These are phyloP conservation scores for Smittia aterrima DNA, from an alignment of 2,888 invertebrate species.

Conservation along the genomic window DNA sequence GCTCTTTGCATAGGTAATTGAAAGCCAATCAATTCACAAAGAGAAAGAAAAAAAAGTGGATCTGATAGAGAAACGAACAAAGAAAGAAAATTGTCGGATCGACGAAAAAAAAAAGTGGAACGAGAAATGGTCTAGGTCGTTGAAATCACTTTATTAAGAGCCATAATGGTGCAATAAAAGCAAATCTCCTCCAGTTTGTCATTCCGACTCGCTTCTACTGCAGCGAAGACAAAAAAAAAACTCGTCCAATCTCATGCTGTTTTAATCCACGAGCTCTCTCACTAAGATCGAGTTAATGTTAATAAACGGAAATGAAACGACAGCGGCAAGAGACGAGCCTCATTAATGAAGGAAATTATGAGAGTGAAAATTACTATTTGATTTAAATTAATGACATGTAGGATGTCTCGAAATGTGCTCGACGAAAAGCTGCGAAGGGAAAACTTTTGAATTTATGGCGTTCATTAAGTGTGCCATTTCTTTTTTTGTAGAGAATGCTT, in stretches of 20 bases:
- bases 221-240: no score
- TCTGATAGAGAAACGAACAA: background rate
- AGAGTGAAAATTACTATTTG: slow-evolving; percentile 36
- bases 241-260: background rate
- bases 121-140: background rate
- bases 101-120: background rate
- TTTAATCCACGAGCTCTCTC: background rate
- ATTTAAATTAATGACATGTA: slow-evolving; percentile 37
- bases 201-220: background rate
- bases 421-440: background rate
- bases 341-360: slow-evolving; percentile 35
- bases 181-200: background rate
- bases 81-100: no score
- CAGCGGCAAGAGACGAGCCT: background rate
- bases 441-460: slow-evolving; percentile 30
- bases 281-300: background rate
- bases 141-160: slow-evolving; percentile 23
- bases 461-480: slow-evolving; percentile 33
- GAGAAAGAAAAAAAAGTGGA: background rate
- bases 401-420: background rate
- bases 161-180: slow-evolving; percentile 1
- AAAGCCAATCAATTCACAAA: background rate
- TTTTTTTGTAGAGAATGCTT: background rate
- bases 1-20: no score
- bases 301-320: background rate